Conservation (phyloP, 2,888 invertebrate species). For the Hypena proboscidalis region DNA sequence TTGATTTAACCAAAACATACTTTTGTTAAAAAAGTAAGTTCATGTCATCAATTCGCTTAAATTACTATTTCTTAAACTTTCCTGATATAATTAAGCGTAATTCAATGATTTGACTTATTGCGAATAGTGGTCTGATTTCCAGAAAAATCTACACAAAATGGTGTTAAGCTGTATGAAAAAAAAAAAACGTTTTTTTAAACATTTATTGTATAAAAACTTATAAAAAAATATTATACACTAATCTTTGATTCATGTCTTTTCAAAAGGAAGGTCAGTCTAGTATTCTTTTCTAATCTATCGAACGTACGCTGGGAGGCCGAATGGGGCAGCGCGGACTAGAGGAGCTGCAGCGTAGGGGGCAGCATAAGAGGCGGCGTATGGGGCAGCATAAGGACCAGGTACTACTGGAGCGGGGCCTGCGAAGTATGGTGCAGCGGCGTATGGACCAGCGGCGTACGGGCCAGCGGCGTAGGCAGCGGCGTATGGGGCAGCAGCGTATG, state of each 20-base stretch:
- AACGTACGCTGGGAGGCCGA: conserved; percentile 72
- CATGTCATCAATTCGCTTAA: too few species aligned
- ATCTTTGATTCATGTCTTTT: conserved; percentile 55
- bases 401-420: conserved; percentile 43
- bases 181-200: conserved; percentile 15
- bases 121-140: too few species aligned
- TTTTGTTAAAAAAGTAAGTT: too few species aligned
- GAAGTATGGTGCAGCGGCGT: conserved; percentile 39
- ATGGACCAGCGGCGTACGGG: conserved; percentile 46
- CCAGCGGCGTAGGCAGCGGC: conserved; percentile 36
- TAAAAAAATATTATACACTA: conserved; percentile 39
- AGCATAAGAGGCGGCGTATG: conserved; percentile 55
- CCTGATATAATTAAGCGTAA: too few species aligned
- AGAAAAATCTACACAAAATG: too few species aligned
- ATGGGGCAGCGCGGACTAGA: conserved; percentile 56
- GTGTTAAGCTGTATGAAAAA: neutral
- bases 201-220: conserved; percentile 45
- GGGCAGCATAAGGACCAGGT: conserved; percentile 41
- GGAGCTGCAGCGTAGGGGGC: conserved; percentile 49
- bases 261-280: conserved; percentile 67
- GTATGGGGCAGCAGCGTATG: conserved; percentile 39
- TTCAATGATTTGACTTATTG: too few species aligned
- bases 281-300: conserved; percentile 77
- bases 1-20: too few species aligned
- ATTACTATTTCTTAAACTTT: too few species aligned